Base-by-base conservation (phyloP, 2,888 invertebrate genomes). In the Trachelus troglodyta region DNA sequence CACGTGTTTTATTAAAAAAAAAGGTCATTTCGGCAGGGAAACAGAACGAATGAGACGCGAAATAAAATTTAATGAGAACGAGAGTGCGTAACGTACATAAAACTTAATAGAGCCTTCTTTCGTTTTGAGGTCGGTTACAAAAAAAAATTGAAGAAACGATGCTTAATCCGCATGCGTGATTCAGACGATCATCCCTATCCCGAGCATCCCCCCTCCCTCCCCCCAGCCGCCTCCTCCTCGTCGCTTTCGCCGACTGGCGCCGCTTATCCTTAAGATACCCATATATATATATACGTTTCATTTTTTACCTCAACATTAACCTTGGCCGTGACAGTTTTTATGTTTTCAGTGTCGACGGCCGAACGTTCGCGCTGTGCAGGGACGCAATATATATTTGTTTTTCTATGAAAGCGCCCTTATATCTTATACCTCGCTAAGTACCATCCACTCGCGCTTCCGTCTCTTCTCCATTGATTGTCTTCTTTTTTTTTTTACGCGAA, bases 11-110 rank as follows among this genome's bases (percentile, higher is more conserved):
- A 23, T 9, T 23, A 56, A 56, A 56, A 6, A 56, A 56, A 23
- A 56, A 23, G 15, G 23, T 9, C 40, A 40, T 11, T 11, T 15
- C 30, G 71, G 31, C 15, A 33, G 80, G 80, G 79, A 82, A 81
- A 79, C 75, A 79, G 73, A 79, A 56, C 85, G 83, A 82, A 77
- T 79, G 73, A 77, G 12, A 71, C 4, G 31, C 1, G 78, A 79
- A 79, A 81, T 79, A 75, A 56, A 56, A 56, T 9, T 56, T 23
- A 56, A 56, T 1, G 23, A 23, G 23, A 23, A 56, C 56, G 56
- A 56, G 6, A 40, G 23, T 35, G 23, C 40, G 23, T 35, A 11
- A 35, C 12, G 12, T 35, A 1, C 35, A 12, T 35, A 12, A 35
- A 35, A 35, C 35, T 12, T 35, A 12, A 35, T 35, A 35, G 35